Evolutionary conservation across 2,113 vertebrate genomes (phyloP).

Genomic region (Bucco capensis): DNA sequence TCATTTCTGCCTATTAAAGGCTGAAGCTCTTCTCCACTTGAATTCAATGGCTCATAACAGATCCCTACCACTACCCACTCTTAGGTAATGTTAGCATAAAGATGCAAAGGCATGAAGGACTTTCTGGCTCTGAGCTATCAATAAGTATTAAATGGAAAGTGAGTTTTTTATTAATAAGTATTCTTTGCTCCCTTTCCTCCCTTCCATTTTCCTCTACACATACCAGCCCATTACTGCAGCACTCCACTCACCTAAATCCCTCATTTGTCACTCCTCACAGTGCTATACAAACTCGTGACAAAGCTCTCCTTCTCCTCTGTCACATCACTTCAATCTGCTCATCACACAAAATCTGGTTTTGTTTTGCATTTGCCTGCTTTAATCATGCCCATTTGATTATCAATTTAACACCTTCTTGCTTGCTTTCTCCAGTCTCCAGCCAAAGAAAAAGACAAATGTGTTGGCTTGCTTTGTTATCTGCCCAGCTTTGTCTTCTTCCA

Average conservation of each 20-base stretch:
- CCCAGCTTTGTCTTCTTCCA: not conserved
- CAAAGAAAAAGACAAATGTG: not conserved
- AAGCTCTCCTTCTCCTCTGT: not conserved
- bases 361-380: not conserved
- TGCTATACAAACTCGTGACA: not conserved
- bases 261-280: not conserved
- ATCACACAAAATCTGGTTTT: not conserved
- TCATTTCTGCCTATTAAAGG: not conserved
- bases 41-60: not conserved
- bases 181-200: not conserved
- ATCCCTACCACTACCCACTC: not conserved
- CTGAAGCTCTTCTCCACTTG: not conserved
- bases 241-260: not conserved
- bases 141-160: conserved; percentile 12
- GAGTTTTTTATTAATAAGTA: not conserved
- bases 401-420: not conserved
- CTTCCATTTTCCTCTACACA: not conserved
- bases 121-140: not conserved
- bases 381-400: not conserved
- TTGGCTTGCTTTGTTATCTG: not conserved
- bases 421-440: not conserved
- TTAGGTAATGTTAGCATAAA: not conserved
- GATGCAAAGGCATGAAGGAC: conserved; percentile 5
- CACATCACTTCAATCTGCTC: not conserved
- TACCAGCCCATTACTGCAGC: not conserved